A percentile compares a stretch with the other conserved stretches of the same genome.
These are phyloP conservation scores for Quadroppia sp. DNA, from an alignment of 2,888 invertebrate genomes.

Conservation along the genomic window DNA sequence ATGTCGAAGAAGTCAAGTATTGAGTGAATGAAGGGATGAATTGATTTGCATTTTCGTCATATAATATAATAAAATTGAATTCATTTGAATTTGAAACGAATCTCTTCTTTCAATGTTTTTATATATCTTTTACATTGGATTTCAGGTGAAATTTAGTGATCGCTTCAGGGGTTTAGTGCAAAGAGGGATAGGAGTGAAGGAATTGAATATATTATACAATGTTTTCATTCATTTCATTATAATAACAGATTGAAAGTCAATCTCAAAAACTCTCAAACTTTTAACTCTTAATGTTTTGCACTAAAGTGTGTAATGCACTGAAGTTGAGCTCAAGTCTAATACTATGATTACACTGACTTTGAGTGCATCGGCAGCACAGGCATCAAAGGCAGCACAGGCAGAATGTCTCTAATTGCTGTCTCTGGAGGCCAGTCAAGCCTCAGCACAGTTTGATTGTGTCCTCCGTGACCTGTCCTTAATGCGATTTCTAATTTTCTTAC, in stretches of 20 bases:
- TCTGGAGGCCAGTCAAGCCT: conserved; percentile 33
- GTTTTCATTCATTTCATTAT: conserved; percentile 6
- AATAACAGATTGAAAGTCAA: conserved; percentile 26
- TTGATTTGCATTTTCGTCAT: conserved; percentile 35
- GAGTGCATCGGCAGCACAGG: conserved; percentile 1
- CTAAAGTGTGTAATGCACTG: conserved; percentile 21
- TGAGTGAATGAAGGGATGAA: background rate
- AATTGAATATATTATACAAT: conserved; percentile 11
- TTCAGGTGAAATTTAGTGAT: conserved; percentile 29
- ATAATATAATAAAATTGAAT: conserved; percentile 22
- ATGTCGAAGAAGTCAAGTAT: background rate
- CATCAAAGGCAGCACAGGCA: background rate
- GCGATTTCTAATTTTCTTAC: conserved; percentile 36
- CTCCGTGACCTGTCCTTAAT: conserved; percentile 38
- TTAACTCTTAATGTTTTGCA: conserved; percentile 11
- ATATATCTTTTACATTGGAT: conserved; percentile 16
- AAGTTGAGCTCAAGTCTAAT: conserved; percentile 8
- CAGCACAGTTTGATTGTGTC: conserved; percentile 30
- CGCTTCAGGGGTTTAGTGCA: conserved; percentile 16
- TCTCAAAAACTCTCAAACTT: conserved; percentile 21
- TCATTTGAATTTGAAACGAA: conserved; percentile 36
- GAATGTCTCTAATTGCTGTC: conserved; percentile 34
- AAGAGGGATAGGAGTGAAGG: background rate
- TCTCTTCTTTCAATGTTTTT: background rate
- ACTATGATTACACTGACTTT: conserved; percentile 2